Evolutionary conservation across 2,797 vertebrate genomes (phyloP), one percentile per base, ranked within the genome.

Genomic region (Platalea minor): DNA sequence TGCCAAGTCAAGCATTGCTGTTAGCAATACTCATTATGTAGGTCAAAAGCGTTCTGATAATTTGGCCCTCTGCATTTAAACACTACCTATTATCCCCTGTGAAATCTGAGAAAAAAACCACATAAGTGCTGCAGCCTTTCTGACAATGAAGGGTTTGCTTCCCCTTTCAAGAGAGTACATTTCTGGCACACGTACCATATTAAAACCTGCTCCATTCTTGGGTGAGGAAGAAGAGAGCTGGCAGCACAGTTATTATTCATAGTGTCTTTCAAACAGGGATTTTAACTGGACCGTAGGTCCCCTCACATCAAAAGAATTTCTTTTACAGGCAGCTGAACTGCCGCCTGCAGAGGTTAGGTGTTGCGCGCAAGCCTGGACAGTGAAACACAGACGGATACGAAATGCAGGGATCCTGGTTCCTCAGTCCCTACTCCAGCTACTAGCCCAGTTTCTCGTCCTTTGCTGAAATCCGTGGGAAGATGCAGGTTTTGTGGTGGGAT

Each of bases 1-100:
- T 86, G 85, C 80, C 76, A 84, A 94, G 45, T 68, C 29, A 87
- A 72, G 48, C n/a, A n/a, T 17, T 72, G 31, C n/a, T 83, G 29
- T 83, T 93, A 80, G 45, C 65, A 83, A 45, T 83, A 57, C 18
- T 74, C 45, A 80, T 87, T 63, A 68, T 8, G 43, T 26, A 69
- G 69, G 45, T 68, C 23, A 35, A 74, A 94, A 95, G 29, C 5
- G 1, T 83, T 88, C 64, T 61, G 57, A 41, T 75, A 81, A 81
- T 92, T 91, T 92, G 46, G 13, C 28, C 24, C 41, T 54, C 43
- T 83, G 13, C 2, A 1, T 85, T 91, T 80, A 60, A 91, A 67
- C 8, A 24, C 13, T 46, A 29, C 35, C 13, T 73, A 48, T 77
- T 76, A 75, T 53, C 17, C 50, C 20, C 43, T 63, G 37, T n/a